Base-by-base conservation (phyloP, 2,113 vertebrate genomes). In the Megaleporinus macrocephalus region DNA sequence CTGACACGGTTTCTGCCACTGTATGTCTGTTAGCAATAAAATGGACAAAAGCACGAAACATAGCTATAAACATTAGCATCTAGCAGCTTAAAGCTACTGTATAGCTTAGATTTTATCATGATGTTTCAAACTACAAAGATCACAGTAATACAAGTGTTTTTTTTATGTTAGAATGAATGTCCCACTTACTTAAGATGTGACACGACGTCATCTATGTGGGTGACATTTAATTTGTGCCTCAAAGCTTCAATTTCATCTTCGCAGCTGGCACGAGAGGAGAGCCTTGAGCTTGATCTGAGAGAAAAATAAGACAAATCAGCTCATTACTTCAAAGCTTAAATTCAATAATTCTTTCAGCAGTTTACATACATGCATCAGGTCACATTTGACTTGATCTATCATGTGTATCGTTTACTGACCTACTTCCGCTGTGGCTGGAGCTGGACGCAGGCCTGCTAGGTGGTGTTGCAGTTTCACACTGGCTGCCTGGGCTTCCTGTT, bases 141-240 rank as follows among this genome's bases (percentile, higher is more conserved):
- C 16, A 68, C 18, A 7, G 5, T 68, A 36, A 33, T 68, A 22
- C 59, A 6, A 29, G 47, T 83, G 24, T 74, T 2, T 1, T 22
- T 33, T 36, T 22, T 20, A 68, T n/a, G 47, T 65, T 63, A 16
- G 6, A 4, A 24, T 4, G 1, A 36, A 14, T 62, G 27, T 11
- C 0, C 14, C 1, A 77, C 94, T 94, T 79, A 97, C 96, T 88
- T 90, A 66, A 97, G 92, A 57, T 87, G 92, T 11, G 85, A 44
- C n/a, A 94, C 92, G 47, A 96, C 92, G 55, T 93, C 88, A 29
- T 96, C 92, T 68, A 97, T 94, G 84, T 91, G 76, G 30, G 70
- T 84, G 79, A 95, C 66, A 10, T 95, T 95, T 83, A 97, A 87
- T 29, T 94, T 94, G 81, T 94, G 90, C 81, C 87, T 95, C 77